Base-by-base conservation (phyloP, 2,888 invertebrate genomes). In the Tetragonisca angustula region DNA sequence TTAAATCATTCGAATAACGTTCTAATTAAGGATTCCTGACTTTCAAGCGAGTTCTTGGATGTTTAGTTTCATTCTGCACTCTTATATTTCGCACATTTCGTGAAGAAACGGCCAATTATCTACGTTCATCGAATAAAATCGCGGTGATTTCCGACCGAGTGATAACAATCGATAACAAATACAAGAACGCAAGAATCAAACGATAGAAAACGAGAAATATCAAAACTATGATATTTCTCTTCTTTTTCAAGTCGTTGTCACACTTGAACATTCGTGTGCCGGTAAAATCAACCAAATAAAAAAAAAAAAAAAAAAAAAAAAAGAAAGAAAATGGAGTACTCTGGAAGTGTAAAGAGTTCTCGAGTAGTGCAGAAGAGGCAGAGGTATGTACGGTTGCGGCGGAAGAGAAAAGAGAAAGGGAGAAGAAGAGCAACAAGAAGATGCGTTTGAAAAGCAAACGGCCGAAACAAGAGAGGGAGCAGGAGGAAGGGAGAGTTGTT, bases 391-490 rank as follows among this genome's bases (percentile, higher is more conserved):
- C 9, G n/a, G n/a, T 59, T n/a, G 71, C 15, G 36, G 21, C 21
- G n/a, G n/a, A 49, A 9, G 4, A 72, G 64, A 50, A 64, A 50
- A 27, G 49, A 43, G 56, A 49, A 15, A 27, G 13, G 15, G n/a
- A 15, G 27, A 19, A 49, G 19, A 49, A 43, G 19, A 49, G 54
- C 65, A 61, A 21, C 13, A 67, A 52, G 62, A 72, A 24, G 76
- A 78, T 62, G 52, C 67, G 74, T 76, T 79, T 70, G 78, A 75
- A 72, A 81, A 64, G 81, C 49, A 79, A 73, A 67, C 54, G 71
- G 65, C n/a, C 50, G 72, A 50, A 76, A 68, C 64, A 49, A 43
- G 21, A 61, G 54, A n/a, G n/a, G 36, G 49, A n/a, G 15, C 56
- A 15, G 54, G 56, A 6, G 43, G 43, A 9, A n/a, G 62, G 21